Evolutionary conservation across 1,140 invertebrate genomes (phyloP).

Genomic region (Zophobas atratus): DNA sequence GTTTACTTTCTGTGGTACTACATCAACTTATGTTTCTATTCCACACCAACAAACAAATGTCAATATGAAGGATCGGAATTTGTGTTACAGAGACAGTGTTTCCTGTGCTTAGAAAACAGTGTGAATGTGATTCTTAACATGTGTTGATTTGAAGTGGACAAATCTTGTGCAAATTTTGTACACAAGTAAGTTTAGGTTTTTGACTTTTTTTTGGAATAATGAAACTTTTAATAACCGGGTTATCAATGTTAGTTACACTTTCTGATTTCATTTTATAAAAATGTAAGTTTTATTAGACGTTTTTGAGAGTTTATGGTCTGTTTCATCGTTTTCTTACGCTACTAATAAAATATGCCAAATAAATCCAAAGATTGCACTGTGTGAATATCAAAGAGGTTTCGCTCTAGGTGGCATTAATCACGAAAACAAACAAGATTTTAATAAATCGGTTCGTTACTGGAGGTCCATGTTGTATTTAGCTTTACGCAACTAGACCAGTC

Average conservation of each 20-base stretch:
- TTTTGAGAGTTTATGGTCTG: no score
- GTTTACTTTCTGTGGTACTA: slow-evolving; percentile 34
- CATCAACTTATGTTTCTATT: slow-evolving; percentile 8
- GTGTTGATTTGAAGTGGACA: slow-evolving; percentile 5
- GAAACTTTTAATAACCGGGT: neutral
- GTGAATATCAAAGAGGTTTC: slow-evolving; percentile 17
- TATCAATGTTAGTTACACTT: neutral
- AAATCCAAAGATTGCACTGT: neutral
- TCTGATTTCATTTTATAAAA: neutral
- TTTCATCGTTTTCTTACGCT: neutral
- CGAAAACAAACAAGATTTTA: slow-evolving; percentile 19
- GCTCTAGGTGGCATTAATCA: slow-evolving; percentile 14
- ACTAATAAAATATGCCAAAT: neutral
- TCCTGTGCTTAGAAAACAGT: neutral
- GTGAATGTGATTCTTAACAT: slow-evolving; percentile 8
- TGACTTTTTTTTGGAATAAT: neutral
- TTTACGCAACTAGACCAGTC: neutral
- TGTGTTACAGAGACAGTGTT: slow-evolving; percentile 22
- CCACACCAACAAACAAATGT: slow-evolving; percentile 1
- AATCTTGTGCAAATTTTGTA: neutral
- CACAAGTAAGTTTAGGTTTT: slow-evolving; percentile 8
- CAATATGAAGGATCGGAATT: slow-evolving; percentile 28
- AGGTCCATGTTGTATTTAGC: neutral
- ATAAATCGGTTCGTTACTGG: no score
- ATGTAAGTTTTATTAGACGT: no score